Base-by-base conservation (phyloP, 2,113 vertebrate species). In the Limanda limanda region DNA sequence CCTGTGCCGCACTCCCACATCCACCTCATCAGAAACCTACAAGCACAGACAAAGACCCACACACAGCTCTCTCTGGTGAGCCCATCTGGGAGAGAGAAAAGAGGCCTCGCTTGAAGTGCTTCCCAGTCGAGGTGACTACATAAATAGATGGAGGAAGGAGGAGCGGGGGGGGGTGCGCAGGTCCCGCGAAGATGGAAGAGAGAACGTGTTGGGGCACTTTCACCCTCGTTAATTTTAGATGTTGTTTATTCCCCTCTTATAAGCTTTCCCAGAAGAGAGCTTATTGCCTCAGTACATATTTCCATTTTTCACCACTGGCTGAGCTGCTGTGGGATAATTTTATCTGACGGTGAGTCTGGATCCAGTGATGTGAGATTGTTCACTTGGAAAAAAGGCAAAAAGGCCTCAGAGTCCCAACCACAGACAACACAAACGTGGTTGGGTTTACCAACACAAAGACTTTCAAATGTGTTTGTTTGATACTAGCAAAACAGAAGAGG, bases 171-270 rank as follows among this genome's bases (percentile, higher is more conserved):
- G 51, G n/a, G 60, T 47, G n/a, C 56, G 56, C 11, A 18, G 51
- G 51, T 45, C 35, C 75, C 91, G 45, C 79, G 67, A 89, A 89
- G 74, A 77, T 75, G 71, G 74, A 78, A 62, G 58, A 72, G 60
- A 83, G 64, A 71, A 80, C 60, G 51, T 35, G 52, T 81, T 83
- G 27, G 60, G 73, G 78, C 70, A 80, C 70, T 84, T 87, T 88
- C 64, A 78, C 86, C 68, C 88, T 89, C 0, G 82, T 92, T 89
- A 82, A 88, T 88, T 86, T 89, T 87, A 88, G 81, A 86, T 89
- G 86, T 68, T 82, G 66, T 78, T 90, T 82, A 80, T 82, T 80
- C 71, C 74, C 42, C 57, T 79, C 48, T 55, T 84, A 78, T 77
- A 87, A 79, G 79, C 85, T 66, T 69, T 77, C 65, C 76, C 79